Conservation (phyloP, 2,888 invertebrate genomes). For the Apotomis turbidana region DNA sequence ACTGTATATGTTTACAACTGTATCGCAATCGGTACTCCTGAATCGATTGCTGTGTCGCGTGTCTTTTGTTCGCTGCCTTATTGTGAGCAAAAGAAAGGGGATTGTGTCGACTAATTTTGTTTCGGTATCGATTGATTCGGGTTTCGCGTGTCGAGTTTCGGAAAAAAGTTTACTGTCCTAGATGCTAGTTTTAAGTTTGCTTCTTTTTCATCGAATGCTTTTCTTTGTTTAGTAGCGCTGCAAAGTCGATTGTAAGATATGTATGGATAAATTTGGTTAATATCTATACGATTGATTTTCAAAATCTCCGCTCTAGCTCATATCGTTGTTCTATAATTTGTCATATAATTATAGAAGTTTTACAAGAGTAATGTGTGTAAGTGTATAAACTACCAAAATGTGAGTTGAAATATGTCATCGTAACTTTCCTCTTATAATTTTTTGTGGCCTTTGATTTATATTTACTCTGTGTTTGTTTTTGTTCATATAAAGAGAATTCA, state of each 20-base stretch:
- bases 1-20: neutral
- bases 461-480: too few species aligned
- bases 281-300: too few species aligned
- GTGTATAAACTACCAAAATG: too few species aligned
- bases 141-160: slow-evolving; percentile 27
- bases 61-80: slow-evolving; percentile 59
- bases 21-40: slow-evolving; percentile 49
- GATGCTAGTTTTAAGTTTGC: neutral
- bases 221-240: neutral
- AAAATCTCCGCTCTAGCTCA: too few species aligned
- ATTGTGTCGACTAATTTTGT: slow-evolving; percentile 80
- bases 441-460: too few species aligned
- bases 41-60: slow-evolving; percentile 66
- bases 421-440: too few species aligned
- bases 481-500: too few species aligned
- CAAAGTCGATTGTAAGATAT: too few species aligned
- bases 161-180: slow-evolving; percentile 3
- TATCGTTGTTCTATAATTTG: too few species aligned
- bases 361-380: too few species aligned
- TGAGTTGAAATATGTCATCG: too few species aligned
- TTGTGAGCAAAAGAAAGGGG: slow-evolving; percentile 71
- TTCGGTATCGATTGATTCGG: slow-evolving; percentile 46
- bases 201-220: neutral
- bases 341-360: too few species aligned
- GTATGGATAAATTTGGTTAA: neutral